These are phyloP conservation scores for Penaeus chinensis DNA, from an alignment of 1,140 invertebrate species.

Conservation along the genomic window DNA sequence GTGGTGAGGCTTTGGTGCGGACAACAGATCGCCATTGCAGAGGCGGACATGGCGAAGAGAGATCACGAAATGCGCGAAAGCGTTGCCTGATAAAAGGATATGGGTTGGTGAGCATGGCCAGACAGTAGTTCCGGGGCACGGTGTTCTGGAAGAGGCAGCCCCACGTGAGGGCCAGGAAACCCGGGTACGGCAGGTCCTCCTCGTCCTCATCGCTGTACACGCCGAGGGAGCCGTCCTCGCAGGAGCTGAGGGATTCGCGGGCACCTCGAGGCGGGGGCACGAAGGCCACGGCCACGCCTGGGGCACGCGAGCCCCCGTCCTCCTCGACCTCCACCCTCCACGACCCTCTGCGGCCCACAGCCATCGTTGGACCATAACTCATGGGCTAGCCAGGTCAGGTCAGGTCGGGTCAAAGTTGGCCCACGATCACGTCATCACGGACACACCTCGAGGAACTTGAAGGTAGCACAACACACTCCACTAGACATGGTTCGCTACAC, in stretches of 20 bases:
- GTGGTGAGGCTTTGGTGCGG: neutral
- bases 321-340: slow-evolving; percentile 59
- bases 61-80: neutral
- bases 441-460: neutral
- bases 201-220: slow-evolving; percentile 59
- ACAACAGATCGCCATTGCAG: neutral
- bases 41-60: neutral
- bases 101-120: slow-evolving; percentile 63
- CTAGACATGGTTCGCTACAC: slow-evolving; percentile 1
- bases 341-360: slow-evolving; percentile 55
- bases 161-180: slow-evolving; percentile 62
- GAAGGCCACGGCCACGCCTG: slow-evolving; percentile 50
- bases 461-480: slow-evolving; percentile 5
- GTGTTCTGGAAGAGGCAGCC: slow-evolving; percentile 61
- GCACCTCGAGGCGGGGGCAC: slow-evolving; percentile 42
- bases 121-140: slow-evolving; percentile 54
- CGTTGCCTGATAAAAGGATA: slow-evolving; percentile 58
- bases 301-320: slow-evolving; percentile 30
- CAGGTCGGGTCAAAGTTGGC: slow-evolving; percentile 30
- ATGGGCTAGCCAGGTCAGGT: slow-evolving; percentile 44
- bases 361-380: slow-evolving; percentile 59
- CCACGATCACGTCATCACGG: slow-evolving; percentile 28
- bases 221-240: slow-evolving; percentile 51
- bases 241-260: slow-evolving; percentile 51
- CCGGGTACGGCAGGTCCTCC: slow-evolving; percentile 57